Percentiles rank a stretch among this genome's conserved stretches.
Conservation (phyloP, 2,797 vertebrate genomes). For the Brachyrhaphis roseni region DNA sequence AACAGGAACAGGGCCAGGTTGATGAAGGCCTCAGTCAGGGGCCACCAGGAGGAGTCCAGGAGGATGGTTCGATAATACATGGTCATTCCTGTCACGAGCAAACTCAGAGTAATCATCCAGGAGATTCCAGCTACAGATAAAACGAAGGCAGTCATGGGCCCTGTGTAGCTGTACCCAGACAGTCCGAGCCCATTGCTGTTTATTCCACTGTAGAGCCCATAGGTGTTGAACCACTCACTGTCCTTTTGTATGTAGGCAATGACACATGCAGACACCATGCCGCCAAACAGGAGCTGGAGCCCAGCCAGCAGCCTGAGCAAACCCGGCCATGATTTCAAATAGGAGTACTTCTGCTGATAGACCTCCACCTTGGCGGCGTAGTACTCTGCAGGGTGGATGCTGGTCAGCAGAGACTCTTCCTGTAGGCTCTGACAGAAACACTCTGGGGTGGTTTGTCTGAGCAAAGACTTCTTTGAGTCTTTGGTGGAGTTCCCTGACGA, state of each 20-base stretch:
- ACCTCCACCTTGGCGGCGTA: conserved; percentile 79
- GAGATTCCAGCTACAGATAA: conserved; percentile 73
- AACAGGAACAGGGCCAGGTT: conserved; percentile 80
- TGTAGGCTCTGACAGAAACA: conserved; percentile 21
- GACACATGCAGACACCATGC: conserved; percentile 81
- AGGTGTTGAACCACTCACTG: conserved; percentile 81
- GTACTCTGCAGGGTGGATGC: conserved; percentile 73
- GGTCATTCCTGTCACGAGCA: conserved; percentile 80
- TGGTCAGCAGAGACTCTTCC: conserved; percentile 71
- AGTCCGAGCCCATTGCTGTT: conserved; percentile 65
- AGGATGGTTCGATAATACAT: conserved; percentile 85
- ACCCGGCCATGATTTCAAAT: conserved; percentile 83
- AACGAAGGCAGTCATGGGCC: conserved; percentile 84
- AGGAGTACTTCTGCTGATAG: conserved; percentile 77
- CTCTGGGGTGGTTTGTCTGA: conserved; percentile 34
- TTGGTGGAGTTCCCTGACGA: conserved; percentile 46
- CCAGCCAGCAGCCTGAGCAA: conserved; percentile 80
- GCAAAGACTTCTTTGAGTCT: conserved; percentile 56
- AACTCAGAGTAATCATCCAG: conserved; percentile 79
- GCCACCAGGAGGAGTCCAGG: conserved; percentile 85
- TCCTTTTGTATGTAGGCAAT: conserved; percentile 85
- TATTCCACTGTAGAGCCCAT: conserved; percentile 61
- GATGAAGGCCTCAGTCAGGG: conserved; percentile 80
- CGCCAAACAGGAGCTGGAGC: conserved; percentile 83
- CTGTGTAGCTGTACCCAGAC: conserved; percentile 78